These are phyloP conservation scores for Tholera decimalis DNA, from an alignment of 2,888 invertebrate genomes.

Conservation along the genomic window DNA sequence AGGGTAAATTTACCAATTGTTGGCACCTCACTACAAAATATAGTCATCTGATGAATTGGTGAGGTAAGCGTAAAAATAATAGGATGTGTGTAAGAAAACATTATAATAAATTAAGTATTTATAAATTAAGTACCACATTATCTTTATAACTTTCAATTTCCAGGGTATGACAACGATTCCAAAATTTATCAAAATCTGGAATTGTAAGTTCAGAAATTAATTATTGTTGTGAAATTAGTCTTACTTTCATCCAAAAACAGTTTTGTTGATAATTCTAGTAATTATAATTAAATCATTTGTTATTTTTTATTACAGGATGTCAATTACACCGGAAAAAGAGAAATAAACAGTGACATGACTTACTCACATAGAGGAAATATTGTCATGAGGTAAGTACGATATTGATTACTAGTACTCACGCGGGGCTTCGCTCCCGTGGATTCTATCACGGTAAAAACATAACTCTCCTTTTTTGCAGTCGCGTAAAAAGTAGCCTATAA, in stretches of 20 bases:
- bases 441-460: no score
- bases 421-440: no score
- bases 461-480: no score
- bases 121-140: no score
- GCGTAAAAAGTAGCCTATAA: no score
- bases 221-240: no score
- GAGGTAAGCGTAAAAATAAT: neutral
- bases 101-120: neutral
- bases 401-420: neutral
- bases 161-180: no score
- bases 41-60: neutral
- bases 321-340: neutral
- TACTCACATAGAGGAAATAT: neutral
- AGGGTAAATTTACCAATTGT: neutral
- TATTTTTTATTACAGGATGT: neutral
- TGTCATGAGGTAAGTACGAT: neutral
- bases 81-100: neutral
- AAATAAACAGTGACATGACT: neutral
- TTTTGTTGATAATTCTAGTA: neutral
- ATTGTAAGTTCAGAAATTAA: neutral
- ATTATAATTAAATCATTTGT: neutral
- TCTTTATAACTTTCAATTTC: no score
- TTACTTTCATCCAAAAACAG: neutral
- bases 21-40: neutral
- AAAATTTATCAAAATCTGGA: neutral